These are phyloP conservation scores for Abrostola triplasia DNA, from an alignment of 2,888 invertebrate species.

Conservation along the genomic window DNA sequence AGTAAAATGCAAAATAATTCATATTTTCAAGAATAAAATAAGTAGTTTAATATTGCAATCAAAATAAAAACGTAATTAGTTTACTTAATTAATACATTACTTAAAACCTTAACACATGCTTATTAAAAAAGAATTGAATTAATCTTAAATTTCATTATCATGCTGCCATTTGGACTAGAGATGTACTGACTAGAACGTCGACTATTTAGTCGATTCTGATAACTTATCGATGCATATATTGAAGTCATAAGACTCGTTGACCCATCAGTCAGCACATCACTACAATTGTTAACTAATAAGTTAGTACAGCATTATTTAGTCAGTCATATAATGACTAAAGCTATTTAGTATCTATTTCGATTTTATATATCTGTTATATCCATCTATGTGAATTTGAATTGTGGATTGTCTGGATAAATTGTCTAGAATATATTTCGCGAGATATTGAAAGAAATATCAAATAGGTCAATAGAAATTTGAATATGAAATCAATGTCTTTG, in stretches of 20 bases:
- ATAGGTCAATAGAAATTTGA: no score
- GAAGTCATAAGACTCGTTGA: constrained; percentile 19
- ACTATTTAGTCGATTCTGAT: constrained; percentile 14
- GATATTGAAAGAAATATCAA: no score
- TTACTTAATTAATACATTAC: background rate
- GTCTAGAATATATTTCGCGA: no score
- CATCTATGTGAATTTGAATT: no score
- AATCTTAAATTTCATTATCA: constrained; percentile 8
- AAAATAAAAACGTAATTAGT: background rate
- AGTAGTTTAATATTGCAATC: background rate
- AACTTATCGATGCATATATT: constrained; percentile 6
- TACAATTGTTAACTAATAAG: constrained; percentile 13
- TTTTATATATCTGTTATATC: no score
- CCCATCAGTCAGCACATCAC: constrained; percentile 33
- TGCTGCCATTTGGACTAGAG: constrained; percentile 38
- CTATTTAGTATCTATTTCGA: background rate
- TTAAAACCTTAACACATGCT: constrained; percentile 6
- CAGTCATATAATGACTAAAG: constrained; percentile 36
- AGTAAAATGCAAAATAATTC: background rate
- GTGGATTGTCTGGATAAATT: no score
- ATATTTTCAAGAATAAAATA: constrained; percentile 5
- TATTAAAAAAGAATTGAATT: constrained; percentile 9
- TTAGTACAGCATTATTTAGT: constrained; percentile 6
- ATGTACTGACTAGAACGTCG: constrained; percentile 34
- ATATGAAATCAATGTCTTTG: no score